Evolutionary conservation across 2,113 vertebrate species (phyloP), one percentile per base, ranked within the genome.

Genomic region (Thunnus thynnus): DNA sequence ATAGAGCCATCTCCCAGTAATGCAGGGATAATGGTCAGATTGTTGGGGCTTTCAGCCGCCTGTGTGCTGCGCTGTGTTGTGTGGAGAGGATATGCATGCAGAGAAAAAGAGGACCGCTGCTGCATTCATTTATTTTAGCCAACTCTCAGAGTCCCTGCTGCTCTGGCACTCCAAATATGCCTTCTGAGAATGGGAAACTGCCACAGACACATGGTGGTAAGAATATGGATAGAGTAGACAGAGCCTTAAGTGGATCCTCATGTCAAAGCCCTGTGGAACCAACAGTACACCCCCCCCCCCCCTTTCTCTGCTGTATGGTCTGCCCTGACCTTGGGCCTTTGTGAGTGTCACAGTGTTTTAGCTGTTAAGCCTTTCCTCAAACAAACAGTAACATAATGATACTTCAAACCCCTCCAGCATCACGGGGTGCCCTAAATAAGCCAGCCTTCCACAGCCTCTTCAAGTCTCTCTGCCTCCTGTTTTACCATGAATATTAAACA

Each of bases 361-460:
- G 90, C 93, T 89, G 88, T 86, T 92, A 91, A 93, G 89, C 91
- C 80, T 87, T 90, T 85, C 62, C 86, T 94, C 91, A 93, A 94
- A 94, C 94, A 95, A 94, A 94, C 94, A 93, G 95, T 94, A 95
- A 94, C 93, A 91, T 92, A 93, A 94, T 87, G 93, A 94, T 90
- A 94, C 93, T 94, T 95, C 93, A 94, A 94, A 93, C 91, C 88
- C 90, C 86, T 93, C 80, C 89, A 92, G 82, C 94, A 87, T 91
- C 80, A 60, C 63, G 1, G 93, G 94, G 90, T 84, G 80, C 81
- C 91, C 88, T 86, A 89, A 93, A 92, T 86, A 91, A 91, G 83
- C 82, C 82, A 57, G 65, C 63, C 64, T 73, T 87, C 82, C 62
- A 70, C 79, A 69, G 81, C 83, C 82, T 72, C 78, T 80, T 78